A percentile compares a stretch with the other conserved stretches of the same genome.
Evolutionary conservation across 2,113 vertebrate genomes (phyloP).

Genomic region (Formicarius rufipectus): DNA sequence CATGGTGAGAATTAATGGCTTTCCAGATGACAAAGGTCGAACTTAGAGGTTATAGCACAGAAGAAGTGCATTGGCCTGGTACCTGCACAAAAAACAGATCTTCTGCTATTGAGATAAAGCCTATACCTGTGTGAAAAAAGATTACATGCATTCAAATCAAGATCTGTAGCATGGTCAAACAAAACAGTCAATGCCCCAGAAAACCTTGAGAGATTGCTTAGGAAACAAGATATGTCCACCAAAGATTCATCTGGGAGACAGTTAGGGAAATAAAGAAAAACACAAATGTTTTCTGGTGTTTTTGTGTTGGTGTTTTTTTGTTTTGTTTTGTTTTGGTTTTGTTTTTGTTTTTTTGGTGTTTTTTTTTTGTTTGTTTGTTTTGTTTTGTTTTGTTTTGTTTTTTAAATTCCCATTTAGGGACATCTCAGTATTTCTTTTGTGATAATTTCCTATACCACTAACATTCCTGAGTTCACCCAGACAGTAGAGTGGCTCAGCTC

Average conservation of each 20-base stretch:
- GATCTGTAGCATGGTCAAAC: background rate
- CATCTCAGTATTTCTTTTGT: background rate
- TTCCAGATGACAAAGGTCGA: fast-evolving
- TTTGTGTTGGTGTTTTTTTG: too few species aligned
- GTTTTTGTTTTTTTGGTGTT: too few species aligned
- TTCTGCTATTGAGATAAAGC: background rate
- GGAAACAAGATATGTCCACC: background rate
- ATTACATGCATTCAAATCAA: background rate
- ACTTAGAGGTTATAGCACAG: background rate
- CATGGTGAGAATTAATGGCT: background rate
- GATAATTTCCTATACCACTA: background rate
- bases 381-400: too few species aligned
- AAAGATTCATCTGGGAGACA: background rate
- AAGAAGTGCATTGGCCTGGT: background rate
- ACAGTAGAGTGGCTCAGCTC: background rate
- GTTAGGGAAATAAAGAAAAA: background rate
- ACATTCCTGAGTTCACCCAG: background rate
- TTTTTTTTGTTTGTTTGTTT: too few species aligned
- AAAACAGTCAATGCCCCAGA: background rate
- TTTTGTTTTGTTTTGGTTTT: too few species aligned
- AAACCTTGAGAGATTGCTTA: background rate
- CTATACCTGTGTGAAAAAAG: fast-evolving
- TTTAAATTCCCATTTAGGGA: background rate
- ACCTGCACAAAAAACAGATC: background rate
- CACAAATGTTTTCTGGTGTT: background rate